A percentile compares a stretch with the other conserved stretches of the same genome.
Evolutionary conservation across 2,113 vertebrate genomes (phyloP).

Genomic region (Pterocles burchelli): DNA sequence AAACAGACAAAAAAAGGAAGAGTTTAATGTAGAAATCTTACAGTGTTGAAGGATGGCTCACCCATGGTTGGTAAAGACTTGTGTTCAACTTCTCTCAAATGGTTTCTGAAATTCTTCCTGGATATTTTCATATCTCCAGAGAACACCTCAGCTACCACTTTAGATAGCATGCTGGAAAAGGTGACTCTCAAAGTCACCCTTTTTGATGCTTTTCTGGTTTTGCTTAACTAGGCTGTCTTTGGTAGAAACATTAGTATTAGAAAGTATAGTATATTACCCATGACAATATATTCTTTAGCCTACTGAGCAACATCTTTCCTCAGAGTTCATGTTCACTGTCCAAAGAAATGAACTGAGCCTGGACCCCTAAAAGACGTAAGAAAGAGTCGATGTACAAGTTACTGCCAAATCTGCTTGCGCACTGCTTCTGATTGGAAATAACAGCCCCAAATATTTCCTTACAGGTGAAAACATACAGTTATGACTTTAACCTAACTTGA

Average conservation of each 20-base stretch:
- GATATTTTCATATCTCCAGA: not conserved
- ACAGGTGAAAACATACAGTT: not conserved
- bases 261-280: not conserved
- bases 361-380: not conserved
- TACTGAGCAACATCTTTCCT: not conserved
- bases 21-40: not conserved
- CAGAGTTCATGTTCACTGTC: not conserved
- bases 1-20: not conserved
- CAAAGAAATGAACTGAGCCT: not conserved
- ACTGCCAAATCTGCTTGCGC: not conserved
- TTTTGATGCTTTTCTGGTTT: not conserved
- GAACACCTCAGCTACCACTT: not conserved
- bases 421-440: not conserved
- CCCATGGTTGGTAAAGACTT: not conserved
- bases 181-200: not conserved
- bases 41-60: fast-evolving
- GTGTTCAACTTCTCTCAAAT: not conserved
- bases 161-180: not conserved
- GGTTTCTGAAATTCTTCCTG: not conserved
- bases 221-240: not conserved
- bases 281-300: not conserved
- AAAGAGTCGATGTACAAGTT: not conserved
- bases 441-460: not conserved
- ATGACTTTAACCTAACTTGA: not conserved
- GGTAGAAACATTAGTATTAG: not conserved